Evolutionary conservation across 1,140 invertebrate species (phyloP).

Genomic region (Sycophaga agraensis): DNA sequence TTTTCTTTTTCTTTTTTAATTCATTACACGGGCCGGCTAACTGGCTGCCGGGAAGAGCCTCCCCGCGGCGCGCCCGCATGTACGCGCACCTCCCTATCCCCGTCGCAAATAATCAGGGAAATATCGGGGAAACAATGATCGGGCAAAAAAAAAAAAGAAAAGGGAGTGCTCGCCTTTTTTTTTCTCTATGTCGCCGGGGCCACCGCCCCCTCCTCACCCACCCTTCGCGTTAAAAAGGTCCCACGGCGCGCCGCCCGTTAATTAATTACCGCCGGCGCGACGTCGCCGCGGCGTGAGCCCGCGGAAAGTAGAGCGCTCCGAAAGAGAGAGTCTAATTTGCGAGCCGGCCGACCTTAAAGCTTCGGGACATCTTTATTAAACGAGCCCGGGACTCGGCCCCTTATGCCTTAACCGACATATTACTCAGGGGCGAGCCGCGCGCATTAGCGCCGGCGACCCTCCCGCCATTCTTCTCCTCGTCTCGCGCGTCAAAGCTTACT

Average conservation of each 20-base stretch:
- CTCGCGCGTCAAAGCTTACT: slow-evolving; percentile 13
- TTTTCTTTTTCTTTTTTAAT: background rate
- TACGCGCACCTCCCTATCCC: too few species aligned
- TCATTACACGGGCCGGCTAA: too few species aligned
- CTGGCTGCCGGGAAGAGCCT: too few species aligned
- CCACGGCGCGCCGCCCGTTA: background rate
- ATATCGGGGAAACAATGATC: too few species aligned
- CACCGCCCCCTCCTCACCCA: too few species aligned
- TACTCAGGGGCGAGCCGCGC: slow-evolving; percentile 30
- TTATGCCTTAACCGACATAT: slow-evolving; percentile 43
- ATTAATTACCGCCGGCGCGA: slow-evolving; percentile 28
- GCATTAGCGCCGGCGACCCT: slow-evolving; percentile 10
- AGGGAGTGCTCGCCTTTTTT: too few species aligned
- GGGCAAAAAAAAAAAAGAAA: too few species aligned
- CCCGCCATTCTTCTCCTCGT: slow-evolving; percentile 1
- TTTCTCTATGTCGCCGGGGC: too few species aligned
- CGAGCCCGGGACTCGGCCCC: slow-evolving; percentile 30
- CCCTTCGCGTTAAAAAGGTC: too few species aligned
- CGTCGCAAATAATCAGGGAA: too few species aligned
- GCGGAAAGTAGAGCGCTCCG: background rate
- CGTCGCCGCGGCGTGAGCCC: background rate
- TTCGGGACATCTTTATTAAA: slow-evolving; percentile 44
- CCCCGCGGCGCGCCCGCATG: too few species aligned
- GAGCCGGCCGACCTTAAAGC: slow-evolving; percentile 31
- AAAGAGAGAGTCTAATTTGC: slow-evolving; percentile 31